These are phyloP conservation scores for Ischnura elegans DNA, from an alignment of 2,888 invertebrate genomes.

Conservation along the genomic window DNA sequence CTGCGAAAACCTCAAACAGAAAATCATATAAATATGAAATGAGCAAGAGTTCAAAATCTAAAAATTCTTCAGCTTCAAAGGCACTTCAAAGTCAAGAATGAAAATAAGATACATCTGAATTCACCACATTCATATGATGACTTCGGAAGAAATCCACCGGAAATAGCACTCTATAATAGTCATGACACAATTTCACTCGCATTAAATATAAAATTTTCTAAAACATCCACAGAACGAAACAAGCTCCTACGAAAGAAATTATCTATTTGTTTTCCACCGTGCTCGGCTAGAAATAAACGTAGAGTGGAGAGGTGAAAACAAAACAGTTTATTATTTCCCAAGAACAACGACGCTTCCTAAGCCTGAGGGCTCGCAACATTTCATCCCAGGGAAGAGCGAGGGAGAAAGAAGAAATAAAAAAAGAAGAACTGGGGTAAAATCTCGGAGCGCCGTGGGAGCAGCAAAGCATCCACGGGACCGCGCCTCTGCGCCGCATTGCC, in stretches of 20 bases:
- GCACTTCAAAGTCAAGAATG: too few relatives aligned
- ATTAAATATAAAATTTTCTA: neutral
- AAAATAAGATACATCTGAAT: too few relatives aligned
- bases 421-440: neutral
- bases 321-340: neutral
- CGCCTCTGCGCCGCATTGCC: slow-evolving; percentile 21
- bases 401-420: slow-evolving; percentile 23
- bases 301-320: neutral
- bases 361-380: neutral
- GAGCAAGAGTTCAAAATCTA: too few relatives aligned
- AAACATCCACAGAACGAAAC: neutral
- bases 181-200: neutral
- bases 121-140: too few relatives aligned
- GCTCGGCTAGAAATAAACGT: neutral
- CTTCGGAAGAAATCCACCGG: too few relatives aligned
- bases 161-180: too few relatives aligned
- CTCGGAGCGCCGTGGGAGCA: neutral
- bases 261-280: neutral
- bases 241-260: neutral
- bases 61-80: too few relatives aligned
- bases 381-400: neutral
- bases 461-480: neutral
- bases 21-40: too few relatives aligned
- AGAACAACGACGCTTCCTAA: slow-evolving; percentile 26
- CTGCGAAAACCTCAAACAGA: too few relatives aligned